These are phyloP conservation scores for Hapalemur alaotrensis DNA, from an alignment of 2,797 vertebrate genomes.

Conservation along the genomic window DNA sequence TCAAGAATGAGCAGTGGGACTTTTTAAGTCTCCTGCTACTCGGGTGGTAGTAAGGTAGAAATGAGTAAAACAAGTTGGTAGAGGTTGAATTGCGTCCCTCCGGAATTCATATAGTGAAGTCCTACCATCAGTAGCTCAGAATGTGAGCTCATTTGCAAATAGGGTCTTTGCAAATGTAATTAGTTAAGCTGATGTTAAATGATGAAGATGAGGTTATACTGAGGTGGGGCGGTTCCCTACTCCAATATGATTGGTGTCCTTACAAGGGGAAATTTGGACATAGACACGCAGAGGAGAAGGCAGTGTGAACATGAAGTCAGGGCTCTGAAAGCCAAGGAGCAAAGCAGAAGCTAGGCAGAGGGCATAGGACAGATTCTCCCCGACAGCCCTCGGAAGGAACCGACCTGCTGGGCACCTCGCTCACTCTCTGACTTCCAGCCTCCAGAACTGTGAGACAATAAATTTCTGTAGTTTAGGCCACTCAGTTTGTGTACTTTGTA, in stretches of 20 bases:
- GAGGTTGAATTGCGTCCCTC: neutral
- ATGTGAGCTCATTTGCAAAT: neutral
- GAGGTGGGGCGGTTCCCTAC: neutral
- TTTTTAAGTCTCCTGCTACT: neutral
- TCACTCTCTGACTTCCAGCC: neutral
- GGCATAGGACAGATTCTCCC: neutral
- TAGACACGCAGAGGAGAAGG: neutral
- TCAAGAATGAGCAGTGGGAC: neutral
- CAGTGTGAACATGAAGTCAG: neutral
- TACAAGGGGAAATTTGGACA: neutral
- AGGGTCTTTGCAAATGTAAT: neutral
- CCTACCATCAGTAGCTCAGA: neutral
- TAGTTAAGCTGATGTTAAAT: neutral
- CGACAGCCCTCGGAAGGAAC: neutral
- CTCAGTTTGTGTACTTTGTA: neutral
- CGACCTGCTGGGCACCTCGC: neutral
- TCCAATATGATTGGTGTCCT: neutral
- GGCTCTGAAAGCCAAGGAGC: neutral
- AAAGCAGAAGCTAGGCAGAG: neutral
- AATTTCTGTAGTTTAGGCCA: neutral
- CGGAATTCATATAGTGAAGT: neutral
- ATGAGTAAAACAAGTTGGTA: neutral
- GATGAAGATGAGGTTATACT: neutral
- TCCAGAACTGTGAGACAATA: neutral
- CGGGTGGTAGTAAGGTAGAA: neutral